Base-by-base conservation (phyloP, 2,888 invertebrate genomes). In the Catocala fraxini region DNA sequence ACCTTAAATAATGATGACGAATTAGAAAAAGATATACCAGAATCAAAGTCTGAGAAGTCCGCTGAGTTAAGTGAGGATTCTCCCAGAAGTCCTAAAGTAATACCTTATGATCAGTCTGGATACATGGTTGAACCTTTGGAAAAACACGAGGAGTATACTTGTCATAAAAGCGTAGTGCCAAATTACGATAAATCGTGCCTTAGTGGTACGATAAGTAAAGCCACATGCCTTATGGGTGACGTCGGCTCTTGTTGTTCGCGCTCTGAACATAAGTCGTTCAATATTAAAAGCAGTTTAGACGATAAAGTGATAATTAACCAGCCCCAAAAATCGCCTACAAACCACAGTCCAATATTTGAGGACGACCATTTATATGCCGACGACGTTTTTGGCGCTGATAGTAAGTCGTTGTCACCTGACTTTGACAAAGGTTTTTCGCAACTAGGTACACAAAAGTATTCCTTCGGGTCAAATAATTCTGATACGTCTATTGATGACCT, bases 1-100 rank as follows among this genome's bases (percentile, higher is more conserved):
- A 97, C 96, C 0, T 87, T 96, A 6, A 96, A 96, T 74, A 96
- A 96, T 71, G 96, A 96, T 45, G 94, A 95, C n/a, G 95, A 95
- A 68, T 89, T 94, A 49, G 95, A 95, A 77, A 95, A 95, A 75
- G 95, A 95, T 83, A 86, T 95, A 71, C 89, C 89, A 1, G 95
- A 95, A 73, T 90, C 92, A 0, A 95, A 95, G 76, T 87, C 92
- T 56, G 91, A 92, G 53, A 88, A 87, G 69, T 85, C 86, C 3
- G 65, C 56, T n/a, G 87, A 86, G 57, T 87, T 89, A 70, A 88
- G 89, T 53, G 85, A 82, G 52, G 90, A 91, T 3, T 88, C 90
- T 59, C 88, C 79, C 61, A 91, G 83, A 87, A 89, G 78, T 59
- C 68, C 80, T 4, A 93, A 90, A 77, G 77, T 87, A 12, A 94